Evolutionary conservation across 2,113 vertebrate species (phyloP).

Genomic region (Peucedramus taeniatus): DNA sequence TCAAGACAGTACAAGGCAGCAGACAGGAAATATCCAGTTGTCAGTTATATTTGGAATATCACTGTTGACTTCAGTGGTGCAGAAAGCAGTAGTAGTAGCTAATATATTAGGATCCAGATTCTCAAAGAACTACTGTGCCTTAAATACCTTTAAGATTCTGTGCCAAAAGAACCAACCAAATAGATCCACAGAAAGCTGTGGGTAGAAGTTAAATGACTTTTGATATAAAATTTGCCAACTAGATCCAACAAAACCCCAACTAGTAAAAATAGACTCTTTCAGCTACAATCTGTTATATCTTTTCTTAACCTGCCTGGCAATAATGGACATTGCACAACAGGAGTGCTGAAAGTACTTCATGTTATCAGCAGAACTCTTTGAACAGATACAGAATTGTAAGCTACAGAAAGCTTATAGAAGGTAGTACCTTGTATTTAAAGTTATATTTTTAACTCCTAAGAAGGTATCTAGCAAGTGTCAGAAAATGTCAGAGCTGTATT

Average conservation of each 20-base stretch:
- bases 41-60: background rate
- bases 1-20: background rate
- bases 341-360: background rate
- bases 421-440: background rate
- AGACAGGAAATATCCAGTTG: background rate
- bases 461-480: background rate
- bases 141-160: background rate
- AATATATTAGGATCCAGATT: background rate
- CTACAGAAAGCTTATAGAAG: background rate
- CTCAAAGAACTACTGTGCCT: background rate
- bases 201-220: background rate
- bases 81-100: background rate
- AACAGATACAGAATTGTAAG: background rate
- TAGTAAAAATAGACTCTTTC: background rate
- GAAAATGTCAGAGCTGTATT: background rate
- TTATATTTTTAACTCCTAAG: background rate
- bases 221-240: background rate
- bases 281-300: background rate
- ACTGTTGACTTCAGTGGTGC: background rate
- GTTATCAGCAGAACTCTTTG: background rate
- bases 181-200: background rate
- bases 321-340: background rate
- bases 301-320: background rate
- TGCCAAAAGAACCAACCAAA: background rate
- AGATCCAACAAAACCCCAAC: background rate